A percentile compares a stretch with the other conserved stretches of the same genome.
phyloP scores from a whole-genome alignment of 2,888 invertebrate genomes.

The Metellina segmentata region DNA sequence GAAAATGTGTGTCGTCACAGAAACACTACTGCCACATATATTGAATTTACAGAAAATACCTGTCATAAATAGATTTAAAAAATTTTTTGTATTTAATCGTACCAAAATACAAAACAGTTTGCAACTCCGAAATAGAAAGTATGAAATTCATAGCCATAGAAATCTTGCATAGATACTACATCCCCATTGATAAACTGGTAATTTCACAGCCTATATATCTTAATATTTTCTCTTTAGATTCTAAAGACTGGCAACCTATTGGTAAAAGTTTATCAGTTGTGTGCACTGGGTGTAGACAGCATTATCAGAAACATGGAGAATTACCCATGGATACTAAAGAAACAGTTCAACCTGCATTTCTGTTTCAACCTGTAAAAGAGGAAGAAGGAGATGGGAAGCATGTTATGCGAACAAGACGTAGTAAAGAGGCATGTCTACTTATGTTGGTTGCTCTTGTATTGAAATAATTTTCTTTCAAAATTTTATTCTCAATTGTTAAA shows the following conservation, averaged over 20 bases:
- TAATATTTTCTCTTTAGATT: slow-evolving; percentile 82
- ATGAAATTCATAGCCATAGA: too few species aligned
- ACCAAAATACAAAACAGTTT: too few species aligned
- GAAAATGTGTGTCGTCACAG: too few species aligned
- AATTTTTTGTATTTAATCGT: too few species aligned
- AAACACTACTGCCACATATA: too few species aligned
- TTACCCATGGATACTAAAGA: slow-evolving; percentile 82
- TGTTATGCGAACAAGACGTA: slow-evolving; percentile 81
- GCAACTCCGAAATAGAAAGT: too few species aligned
- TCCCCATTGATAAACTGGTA: too few species aligned
- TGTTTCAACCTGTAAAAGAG: slow-evolving; percentile 82
- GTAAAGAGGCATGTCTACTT: slow-evolving; percentile 80
- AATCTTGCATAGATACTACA: too few species aligned
- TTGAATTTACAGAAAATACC: too few species aligned
- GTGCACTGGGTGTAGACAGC: slow-evolving; percentile 88
- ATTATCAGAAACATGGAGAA: slow-evolving; percentile 89
- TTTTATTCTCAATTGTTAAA: background rate
- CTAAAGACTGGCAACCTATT: slow-evolving; percentile 87
- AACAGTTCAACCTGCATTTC: slow-evolving; percentile 80
- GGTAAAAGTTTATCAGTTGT: slow-evolving; percentile 87
- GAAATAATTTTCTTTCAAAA: too few species aligned
- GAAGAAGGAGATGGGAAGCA: slow-evolving; percentile 80
- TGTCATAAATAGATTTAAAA: too few species aligned
- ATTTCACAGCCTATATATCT: too few species aligned
- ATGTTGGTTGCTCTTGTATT: background rate